Evolutionary conservation across 1,140 invertebrate genomes (phyloP), one percentile per base, ranked within the genome.

Genomic region (Ptiloglossa arizonensis): DNA sequence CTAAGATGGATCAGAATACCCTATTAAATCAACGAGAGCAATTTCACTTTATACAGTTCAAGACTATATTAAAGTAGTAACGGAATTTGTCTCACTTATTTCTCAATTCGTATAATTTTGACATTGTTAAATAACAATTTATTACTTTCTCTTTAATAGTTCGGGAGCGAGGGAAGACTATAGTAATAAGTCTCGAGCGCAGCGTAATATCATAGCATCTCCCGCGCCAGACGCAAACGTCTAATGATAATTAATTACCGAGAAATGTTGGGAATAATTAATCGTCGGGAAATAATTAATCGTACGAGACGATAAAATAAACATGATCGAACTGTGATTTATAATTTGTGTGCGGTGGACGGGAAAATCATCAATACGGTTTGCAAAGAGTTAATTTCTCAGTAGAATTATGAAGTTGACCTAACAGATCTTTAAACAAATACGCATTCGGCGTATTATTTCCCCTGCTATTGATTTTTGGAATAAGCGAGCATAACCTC

Each of bases 231-330:
- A 48, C 60, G 27, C 17, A n/a, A 48, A 41, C 15, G 54, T 67
- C 59, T 83, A 84, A 84, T 64, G 79, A 73, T 85, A 81, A 81
- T 85, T 84, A 85, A 83, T 85, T 77, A 24, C 64, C 70, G 32
- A 64, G 74, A 59, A 70, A 81, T 70, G 63, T 56, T 59, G 71
- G 63, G 38, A 70, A 72, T 84, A 84, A 84, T 83, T 83, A 83
- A 83, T 81, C 32, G 79, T 44, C 24, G 59, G 70, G 44, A 76
- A 82, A 80, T 82, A 82, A 82, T 82, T 83, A 81, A 82, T 83
- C 44, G 79, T 41, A 9, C 22, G 9, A 1, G 48, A 52, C 13
- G 69, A 44, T 79, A 74, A 74, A 83, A 79, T 74, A 79, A 82
- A 82, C 59, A 74, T 57, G 69, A 79, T 82, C 59, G 69, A 57